A percentile compares a stretch with the other conserved stretches of the same genome.
Conservation (phyloP, 2,888 invertebrate genomes). For the Drosophila colorata region DNA sequence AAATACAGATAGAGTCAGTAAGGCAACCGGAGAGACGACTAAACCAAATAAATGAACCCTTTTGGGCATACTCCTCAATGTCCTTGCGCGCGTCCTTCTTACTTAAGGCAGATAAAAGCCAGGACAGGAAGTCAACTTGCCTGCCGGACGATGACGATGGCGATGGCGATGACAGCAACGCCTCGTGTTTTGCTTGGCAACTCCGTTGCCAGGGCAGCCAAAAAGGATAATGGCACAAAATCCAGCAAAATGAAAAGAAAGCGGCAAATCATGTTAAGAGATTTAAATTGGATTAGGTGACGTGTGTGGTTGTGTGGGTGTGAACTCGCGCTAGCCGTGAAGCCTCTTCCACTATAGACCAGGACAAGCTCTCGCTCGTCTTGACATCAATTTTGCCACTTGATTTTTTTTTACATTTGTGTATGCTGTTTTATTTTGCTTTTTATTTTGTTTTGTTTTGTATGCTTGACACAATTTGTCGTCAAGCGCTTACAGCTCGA, state of each 20-base stretch:
- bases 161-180: conserved; percentile 19
- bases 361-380: conserved; percentile 50
- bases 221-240: conserved; percentile 79
- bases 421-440: conserved; percentile 25
- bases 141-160: conserved; percentile 40
- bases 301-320: conserved; percentile 53
- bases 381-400: conserved; percentile 78
- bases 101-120: conserved; percentile 66
- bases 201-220: conserved; percentile 54
- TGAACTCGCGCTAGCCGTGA: conserved; percentile 59
- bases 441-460: conserved; percentile 42
- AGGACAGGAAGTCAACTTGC: conserved; percentile 77
- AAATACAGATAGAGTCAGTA: conserved; percentile 71
- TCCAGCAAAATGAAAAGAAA: conserved; percentile 81
- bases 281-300: conserved; percentile 82
- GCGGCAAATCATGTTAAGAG: conserved; percentile 83
- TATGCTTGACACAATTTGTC: conserved; percentile 76
- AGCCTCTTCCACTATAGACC: conserved; percentile 29
- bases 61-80: conserved; percentile 65
- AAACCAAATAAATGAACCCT: conserved; percentile 80
- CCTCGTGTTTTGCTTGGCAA: conserved; percentile 59
- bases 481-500: conserved; percentile 63
- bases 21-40: conserved; percentile 55
- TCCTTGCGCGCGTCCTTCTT: conserved; percentile 59
- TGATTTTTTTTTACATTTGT: conserved; percentile 55